Conservation (phyloP, 2,888 invertebrate genomes). For the Amblyjoppa fuscipennis region DNA sequence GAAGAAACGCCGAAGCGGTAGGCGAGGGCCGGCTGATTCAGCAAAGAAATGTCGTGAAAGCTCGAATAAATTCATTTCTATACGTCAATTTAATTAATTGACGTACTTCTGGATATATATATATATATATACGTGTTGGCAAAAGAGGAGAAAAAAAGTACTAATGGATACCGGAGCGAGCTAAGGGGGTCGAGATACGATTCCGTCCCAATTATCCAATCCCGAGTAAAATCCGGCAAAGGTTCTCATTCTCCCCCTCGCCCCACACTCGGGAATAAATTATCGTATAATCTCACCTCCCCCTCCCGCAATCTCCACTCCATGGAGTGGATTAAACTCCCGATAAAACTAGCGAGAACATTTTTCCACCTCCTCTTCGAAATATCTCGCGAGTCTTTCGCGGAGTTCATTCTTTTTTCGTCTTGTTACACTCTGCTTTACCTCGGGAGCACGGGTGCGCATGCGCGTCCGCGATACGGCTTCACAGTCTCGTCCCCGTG, state of each 20-base stretch:
- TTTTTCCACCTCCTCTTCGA: constrained; percentile 1
- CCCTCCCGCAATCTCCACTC: neutral
- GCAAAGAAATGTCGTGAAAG: constrained; percentile 2
- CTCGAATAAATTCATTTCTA: constrained; percentile 32
- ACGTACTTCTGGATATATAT: constrained; percentile 1
- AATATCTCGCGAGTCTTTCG: neutral
- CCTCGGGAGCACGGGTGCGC: neutral
- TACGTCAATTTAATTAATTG: constrained; percentile 48
- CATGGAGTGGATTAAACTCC: neutral
- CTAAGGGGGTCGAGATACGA: neutral
- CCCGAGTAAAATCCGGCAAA: constrained; percentile 23
- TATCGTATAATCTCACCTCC: constrained; percentile 25
- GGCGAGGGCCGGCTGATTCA: neutral
- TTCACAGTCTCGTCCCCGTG: neutral
- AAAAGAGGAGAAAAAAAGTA: neutral
- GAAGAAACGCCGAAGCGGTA: neutral
- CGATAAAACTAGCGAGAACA: neutral
- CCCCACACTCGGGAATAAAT: constrained; percentile 14
- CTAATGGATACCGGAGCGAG: constrained; percentile 7
- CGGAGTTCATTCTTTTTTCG: neutral
- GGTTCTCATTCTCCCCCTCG: constrained; percentile 9
- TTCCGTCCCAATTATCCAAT: constrained; percentile 47
- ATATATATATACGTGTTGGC: neutral
- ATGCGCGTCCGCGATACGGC: neutral
- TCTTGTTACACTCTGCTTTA: neutral